Evolutionary conservation across 2,797 vertebrate species (phyloP).

Genomic region (Sorex maritimensis): DNA sequence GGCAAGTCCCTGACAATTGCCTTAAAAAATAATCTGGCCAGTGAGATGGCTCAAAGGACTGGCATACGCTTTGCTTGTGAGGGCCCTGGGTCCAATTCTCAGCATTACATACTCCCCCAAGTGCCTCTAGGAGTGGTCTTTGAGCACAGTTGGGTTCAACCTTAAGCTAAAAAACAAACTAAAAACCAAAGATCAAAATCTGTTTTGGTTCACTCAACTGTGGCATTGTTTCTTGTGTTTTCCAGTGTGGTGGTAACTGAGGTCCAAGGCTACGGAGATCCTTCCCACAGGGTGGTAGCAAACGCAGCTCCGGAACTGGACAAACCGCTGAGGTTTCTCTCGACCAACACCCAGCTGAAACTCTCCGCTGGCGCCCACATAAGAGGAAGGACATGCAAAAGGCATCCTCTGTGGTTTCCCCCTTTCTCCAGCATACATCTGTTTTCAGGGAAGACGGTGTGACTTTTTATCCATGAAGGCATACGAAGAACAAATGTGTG

Average conservation of each 20-base stretch:
- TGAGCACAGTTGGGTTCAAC: no score
- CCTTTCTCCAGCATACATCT: neutral
- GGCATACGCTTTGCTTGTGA: no score
- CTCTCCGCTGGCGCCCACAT: constrained; percentile 94
- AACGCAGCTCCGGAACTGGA: constrained; percentile 95
- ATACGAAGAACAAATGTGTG: neutral
- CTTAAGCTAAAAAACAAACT: no score
- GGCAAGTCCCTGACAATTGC: neutral
- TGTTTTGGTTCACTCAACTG: neutral
- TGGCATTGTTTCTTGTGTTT: constrained; percentile 59
- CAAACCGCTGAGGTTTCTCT: constrained; percentile 94
- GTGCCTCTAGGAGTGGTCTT: no score
- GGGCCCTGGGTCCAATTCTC: no score
- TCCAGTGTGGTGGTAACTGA: constrained; percentile 95
- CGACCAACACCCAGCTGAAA: constrained; percentile 92
- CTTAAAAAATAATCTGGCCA: constrained; percentile 34
- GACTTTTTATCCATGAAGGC: neutral
- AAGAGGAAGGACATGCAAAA: constrained; percentile 78
- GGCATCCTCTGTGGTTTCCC: neutral
- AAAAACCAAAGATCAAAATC: neutral
- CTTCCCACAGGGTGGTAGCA: constrained; percentile 92
- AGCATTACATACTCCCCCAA: no score
- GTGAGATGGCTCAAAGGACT: no score
- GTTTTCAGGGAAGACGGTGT: constrained; percentile 1
- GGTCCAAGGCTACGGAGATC: constrained; percentile 93